These are phyloP conservation scores for Callyntrura guangdongensis DNA, from an alignment of 2,888 invertebrate genomes.

Conservation along the genomic window DNA sequence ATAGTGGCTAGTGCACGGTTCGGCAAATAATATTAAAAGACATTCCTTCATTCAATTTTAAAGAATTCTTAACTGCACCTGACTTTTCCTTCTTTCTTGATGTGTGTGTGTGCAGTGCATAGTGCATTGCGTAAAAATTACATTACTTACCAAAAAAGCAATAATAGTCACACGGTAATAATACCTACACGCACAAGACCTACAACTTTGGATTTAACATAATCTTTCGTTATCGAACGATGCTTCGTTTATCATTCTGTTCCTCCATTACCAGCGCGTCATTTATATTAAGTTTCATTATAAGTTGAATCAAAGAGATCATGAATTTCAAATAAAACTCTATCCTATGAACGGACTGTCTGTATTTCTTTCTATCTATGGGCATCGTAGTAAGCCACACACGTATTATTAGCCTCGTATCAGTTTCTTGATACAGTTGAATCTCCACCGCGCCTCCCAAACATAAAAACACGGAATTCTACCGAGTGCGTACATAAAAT, in stretches of 20 bases:
- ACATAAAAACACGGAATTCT: background rate
- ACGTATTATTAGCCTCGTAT: slow-evolving; percentile 13
- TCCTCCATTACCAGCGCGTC: background rate
- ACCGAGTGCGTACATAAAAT: slow-evolving; percentile 2
- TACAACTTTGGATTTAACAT: background rate
- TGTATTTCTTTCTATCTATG: slow-evolving; percentile 27
- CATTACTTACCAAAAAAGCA: background rate
- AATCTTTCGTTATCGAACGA: background rate
- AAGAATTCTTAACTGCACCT: slow-evolving; percentile 38
- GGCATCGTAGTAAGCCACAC: slow-evolving; percentile 18
- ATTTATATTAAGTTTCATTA: slow-evolving; percentile 13
- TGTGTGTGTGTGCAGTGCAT: slow-evolving; percentile 5
- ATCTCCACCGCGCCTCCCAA: slow-evolving; percentile 40
- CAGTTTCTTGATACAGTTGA: slow-evolving; percentile 9
- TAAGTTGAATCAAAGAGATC: slow-evolving; percentile 7
- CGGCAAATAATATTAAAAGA: slow-evolving; percentile 15
- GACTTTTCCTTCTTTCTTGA: slow-evolving; percentile 3
- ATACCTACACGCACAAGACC: background rate
- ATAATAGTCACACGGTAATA: slow-evolving; percentile 25
- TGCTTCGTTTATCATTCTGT: background rate
- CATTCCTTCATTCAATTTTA: slow-evolving; percentile 42
- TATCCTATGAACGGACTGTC: background rate
- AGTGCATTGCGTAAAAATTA: background rate
- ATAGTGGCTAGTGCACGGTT: too few relatives aligned
- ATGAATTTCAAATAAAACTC: slow-evolving; percentile 30